A percentile compares a stretch with the other conserved stretches of the same genome.
phyloP scores from a whole-genome alignment of 2,113 vertebrate genomes.

The Miniopterus natalensis region DNA sequence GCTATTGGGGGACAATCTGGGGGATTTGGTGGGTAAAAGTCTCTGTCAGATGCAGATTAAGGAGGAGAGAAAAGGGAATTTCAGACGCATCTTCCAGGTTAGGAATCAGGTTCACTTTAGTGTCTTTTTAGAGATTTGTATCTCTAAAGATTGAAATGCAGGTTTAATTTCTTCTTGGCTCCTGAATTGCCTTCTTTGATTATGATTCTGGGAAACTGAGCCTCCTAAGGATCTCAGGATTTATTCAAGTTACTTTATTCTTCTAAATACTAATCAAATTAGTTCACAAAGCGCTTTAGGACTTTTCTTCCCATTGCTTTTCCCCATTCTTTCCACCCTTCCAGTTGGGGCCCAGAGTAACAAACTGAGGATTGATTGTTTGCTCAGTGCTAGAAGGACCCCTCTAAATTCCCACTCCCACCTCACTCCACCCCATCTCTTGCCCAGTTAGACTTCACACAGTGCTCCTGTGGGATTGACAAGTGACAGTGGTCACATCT shows the following conservation, averaged over 20 bases:
- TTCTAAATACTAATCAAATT: constrained; percentile 38
- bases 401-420: not conserved
- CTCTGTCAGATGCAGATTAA: not conserved
- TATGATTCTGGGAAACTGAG: constrained; percentile 32
- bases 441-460: not conserved
- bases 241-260: constrained; percentile 48
- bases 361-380: not conserved
- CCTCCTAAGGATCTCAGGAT: not conserved
- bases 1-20: not conserved
- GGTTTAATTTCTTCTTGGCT: constrained; percentile 52
- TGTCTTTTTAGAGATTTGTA: constrained; percentile 17
- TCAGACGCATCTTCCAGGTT: not conserved
- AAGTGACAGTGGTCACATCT: not conserved
- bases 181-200: not conserved
- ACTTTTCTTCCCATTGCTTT: not conserved
- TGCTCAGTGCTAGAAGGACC: not conserved
- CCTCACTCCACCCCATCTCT: not conserved
- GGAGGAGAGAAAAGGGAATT: constrained; percentile 24
- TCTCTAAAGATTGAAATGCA: constrained; percentile 25
- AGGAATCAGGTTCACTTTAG: not conserved
- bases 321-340: not conserved
- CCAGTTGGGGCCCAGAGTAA: not conserved
- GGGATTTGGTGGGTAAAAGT: not conserved
- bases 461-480: not conserved
- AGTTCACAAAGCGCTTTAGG: constrained; percentile 2